phyloP scores from a whole-genome alignment of 2,113 vertebrate genomes.

The Butorides virescens region DNA sequence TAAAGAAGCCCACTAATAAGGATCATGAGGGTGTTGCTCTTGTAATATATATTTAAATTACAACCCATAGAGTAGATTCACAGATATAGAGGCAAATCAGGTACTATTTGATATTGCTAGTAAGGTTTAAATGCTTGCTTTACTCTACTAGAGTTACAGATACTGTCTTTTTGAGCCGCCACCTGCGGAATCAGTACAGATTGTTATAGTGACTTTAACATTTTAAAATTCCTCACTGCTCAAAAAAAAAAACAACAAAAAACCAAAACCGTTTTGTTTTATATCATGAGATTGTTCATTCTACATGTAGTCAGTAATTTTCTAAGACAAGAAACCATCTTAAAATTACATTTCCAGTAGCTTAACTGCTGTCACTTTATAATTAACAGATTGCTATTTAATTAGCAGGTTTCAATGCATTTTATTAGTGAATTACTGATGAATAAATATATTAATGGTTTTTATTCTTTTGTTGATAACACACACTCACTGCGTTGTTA shows the following conservation, averaged over 20 bases:
- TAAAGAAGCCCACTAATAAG: background rate
- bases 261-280: background rate
- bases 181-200: background rate
- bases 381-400: conserved; percentile 36
- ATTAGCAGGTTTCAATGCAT: conserved; percentile 40
- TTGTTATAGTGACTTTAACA: background rate
- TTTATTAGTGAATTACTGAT: conserved; percentile 26
- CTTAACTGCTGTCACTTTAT: background rate
- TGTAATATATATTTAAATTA: background rate
- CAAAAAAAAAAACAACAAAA: background rate
- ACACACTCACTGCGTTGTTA: background rate
- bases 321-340: background rate
- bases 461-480: background rate
- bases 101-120: background rate
- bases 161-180: background rate
- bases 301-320: background rate
- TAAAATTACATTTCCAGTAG: background rate
- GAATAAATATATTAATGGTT: background rate
- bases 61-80: background rate
- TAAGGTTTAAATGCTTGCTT: background rate
- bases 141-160: background rate
- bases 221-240: background rate
- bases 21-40: background rate
- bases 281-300: background rate
- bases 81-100: background rate